Evolutionary conservation across 2,888 invertebrate genomes (phyloP).

Genomic region (Agrilus mali): DNA sequence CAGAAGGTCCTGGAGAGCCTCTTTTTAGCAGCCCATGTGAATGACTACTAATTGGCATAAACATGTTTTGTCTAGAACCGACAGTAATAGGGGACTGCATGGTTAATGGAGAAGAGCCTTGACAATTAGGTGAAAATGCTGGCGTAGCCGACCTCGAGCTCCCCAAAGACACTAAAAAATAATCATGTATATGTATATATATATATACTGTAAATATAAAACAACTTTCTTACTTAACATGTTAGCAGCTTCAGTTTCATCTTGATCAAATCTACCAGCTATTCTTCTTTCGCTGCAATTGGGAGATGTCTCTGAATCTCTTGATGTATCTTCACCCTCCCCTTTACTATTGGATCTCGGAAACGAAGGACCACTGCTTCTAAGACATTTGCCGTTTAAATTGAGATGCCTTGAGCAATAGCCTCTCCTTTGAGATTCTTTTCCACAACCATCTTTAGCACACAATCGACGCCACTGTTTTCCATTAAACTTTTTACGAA

Average conservation of each 20-base stretch:
- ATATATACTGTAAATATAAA: conserved; percentile 7
- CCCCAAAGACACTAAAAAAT: conserved; percentile 69
- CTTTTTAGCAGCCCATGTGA: conserved; percentile 34
- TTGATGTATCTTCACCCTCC: conserved; percentile 74
- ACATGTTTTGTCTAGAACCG: conserved; percentile 73
- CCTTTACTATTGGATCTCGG: conserved; percentile 44
- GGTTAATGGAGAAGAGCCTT: conserved; percentile 53
- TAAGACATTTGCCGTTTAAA: conserved; percentile 56
- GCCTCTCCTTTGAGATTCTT: conserved; percentile 94
- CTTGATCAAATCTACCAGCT: conserved; percentile 77
- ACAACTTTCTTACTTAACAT: conserved; percentile 60
- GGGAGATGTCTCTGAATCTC: conserved; percentile 83
- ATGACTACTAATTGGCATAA: conserved; percentile 76
- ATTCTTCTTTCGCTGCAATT: conserved; percentile 61
- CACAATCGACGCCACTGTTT: conserved; percentile 98
- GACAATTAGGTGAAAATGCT: conserved; percentile 67
- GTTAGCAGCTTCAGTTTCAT: conserved; percentile 93
- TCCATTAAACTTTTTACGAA: conserved; percentile 98
- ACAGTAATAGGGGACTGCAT: conserved; percentile 56
- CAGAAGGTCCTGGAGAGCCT: conserved; percentile 33
- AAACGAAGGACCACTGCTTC: conserved; percentile 28
- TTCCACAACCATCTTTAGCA: conserved; percentile 87
- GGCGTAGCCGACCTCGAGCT: conserved; percentile 90
- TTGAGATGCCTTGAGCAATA: conserved; percentile 95
- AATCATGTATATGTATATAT: not conserved